Evolutionary conservation across 2,113 vertebrate genomes (phyloP).

Genomic region (Dicerorhinus sumatrensis): DNA sequence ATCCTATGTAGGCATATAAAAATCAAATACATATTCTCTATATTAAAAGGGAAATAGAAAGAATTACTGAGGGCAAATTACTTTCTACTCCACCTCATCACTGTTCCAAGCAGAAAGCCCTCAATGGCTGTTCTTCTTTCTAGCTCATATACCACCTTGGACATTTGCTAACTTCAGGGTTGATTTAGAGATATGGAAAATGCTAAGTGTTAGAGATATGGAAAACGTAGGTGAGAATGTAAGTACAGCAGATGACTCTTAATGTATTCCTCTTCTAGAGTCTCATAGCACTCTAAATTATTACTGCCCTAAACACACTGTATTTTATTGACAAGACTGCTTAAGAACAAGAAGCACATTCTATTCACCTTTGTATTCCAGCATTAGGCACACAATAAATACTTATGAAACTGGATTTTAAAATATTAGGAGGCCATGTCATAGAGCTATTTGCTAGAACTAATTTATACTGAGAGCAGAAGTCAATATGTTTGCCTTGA

Average conservation of each 20-base stretch:
- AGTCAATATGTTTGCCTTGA: background rate
- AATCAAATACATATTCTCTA: background rate
- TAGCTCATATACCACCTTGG: background rate
- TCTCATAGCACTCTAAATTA: background rate
- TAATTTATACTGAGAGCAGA: background rate
- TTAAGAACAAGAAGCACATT: conserved; percentile 14
- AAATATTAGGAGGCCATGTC: background rate
- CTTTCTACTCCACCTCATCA: background rate
- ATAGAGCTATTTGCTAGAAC: background rate
- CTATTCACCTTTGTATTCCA: conserved; percentile 6
- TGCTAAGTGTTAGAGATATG: background rate
- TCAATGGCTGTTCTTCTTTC: background rate
- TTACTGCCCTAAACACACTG: background rate
- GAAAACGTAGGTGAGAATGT: background rate
- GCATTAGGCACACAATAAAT: background rate
- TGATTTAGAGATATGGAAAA: background rate
- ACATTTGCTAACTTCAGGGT: background rate
- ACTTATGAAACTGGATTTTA: background rate
- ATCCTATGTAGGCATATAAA: background rate
- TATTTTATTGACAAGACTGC: background rate
- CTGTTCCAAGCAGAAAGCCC: background rate
- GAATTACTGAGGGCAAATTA: conserved; percentile 39
- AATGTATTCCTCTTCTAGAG: background rate
- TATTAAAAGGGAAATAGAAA: conserved; percentile 32
- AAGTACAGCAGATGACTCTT: background rate